Evolutionary conservation across 30 jellyfish, hydroid and myxozoan genomes (phyloP).

Genomic region (Catostylus mosaicus): DNA sequence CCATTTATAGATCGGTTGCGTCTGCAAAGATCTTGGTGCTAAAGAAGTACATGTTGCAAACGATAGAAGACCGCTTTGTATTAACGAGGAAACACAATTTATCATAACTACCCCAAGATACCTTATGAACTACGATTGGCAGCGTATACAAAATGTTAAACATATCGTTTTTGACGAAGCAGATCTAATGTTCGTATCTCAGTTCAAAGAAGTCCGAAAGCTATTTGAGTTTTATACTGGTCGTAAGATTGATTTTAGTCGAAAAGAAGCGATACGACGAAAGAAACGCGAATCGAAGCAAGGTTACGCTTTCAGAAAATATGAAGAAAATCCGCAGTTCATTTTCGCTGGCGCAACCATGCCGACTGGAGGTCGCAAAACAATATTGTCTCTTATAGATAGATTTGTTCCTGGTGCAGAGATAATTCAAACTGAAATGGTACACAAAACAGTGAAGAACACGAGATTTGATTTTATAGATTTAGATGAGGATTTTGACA

Average conservation of each 20-base stretch:
- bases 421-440: constrained; percentile 56
- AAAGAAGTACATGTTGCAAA: constrained; percentile 45
- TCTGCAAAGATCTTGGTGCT: constrained; percentile 51
- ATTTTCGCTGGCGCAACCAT: constrained; percentile 92
- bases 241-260: constrained; percentile 40
- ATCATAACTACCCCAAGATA: constrained; percentile 62
- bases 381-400: constrained; percentile 64
- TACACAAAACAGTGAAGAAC: constrained; percentile 47
- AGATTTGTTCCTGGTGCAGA: constrained; percentile 67
- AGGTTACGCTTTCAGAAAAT: neutral
- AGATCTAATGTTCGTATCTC: constrained; percentile 60
- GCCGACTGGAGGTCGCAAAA: constrained; percentile 74
- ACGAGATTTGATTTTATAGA: constrained; percentile 51
- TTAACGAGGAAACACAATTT: constrained; percentile 46
- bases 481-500: constrained; percentile 50
- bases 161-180: constrained; percentile 90
- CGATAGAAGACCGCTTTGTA: constrained; percentile 49
- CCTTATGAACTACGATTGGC: constrained; percentile 70
- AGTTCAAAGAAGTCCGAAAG: constrained; percentile 44
- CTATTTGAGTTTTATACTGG: constrained; percentile 53
- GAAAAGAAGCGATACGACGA: constrained; percentile 39
- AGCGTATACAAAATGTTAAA: constrained; percentile 47
- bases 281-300: constrained; percentile 35
- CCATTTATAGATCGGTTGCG: constrained; percentile 62
- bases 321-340: constrained; percentile 67